phyloP scores from a whole-genome alignment of 2,888 invertebrate species.

The Orthosia cruda region DNA sequence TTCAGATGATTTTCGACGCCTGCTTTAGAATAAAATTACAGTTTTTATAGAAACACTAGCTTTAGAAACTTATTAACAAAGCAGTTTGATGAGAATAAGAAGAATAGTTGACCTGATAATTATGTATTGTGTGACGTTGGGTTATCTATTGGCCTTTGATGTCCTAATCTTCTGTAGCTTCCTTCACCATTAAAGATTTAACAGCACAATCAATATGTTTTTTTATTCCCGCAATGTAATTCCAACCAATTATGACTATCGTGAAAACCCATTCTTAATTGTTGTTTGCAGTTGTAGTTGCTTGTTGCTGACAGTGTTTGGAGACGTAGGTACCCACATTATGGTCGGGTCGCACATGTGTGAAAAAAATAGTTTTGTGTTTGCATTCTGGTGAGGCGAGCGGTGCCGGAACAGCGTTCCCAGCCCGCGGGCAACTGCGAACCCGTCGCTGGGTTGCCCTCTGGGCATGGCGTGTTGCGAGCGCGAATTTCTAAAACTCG shows the following conservation, averaged over 20 bases:
- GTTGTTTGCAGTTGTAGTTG: too few species aligned
- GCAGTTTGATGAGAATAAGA: background rate
- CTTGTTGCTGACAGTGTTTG: too few species aligned
- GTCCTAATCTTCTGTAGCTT: conserved; percentile 13
- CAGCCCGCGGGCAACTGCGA: too few species aligned
- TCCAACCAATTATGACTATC: background rate
- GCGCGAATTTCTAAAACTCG: too few species aligned
- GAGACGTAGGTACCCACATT: too few species aligned
- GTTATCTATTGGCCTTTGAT: background rate
- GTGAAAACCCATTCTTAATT: background rate
- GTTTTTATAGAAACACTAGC: background rate
- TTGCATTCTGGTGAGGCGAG: too few species aligned
- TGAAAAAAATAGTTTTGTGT: too few species aligned
- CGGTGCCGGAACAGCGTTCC: too few species aligned
- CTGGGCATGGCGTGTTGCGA: too few species aligned
- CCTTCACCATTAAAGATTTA: conserved; percentile 19
- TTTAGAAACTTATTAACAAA: too few species aligned
- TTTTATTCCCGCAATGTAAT: background rate
- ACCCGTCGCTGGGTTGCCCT: too few species aligned
- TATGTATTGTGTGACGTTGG: background rate
- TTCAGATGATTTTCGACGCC: background rate
- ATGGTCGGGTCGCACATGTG: too few species aligned
- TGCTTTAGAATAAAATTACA: background rate
- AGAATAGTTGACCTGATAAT: background rate
- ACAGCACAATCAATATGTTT: background rate